Evolutionary conservation across 2,888 invertebrate genomes (phyloP), one percentile per base, ranked within the genome.

Genomic region (Eupithecia inturbata): DNA sequence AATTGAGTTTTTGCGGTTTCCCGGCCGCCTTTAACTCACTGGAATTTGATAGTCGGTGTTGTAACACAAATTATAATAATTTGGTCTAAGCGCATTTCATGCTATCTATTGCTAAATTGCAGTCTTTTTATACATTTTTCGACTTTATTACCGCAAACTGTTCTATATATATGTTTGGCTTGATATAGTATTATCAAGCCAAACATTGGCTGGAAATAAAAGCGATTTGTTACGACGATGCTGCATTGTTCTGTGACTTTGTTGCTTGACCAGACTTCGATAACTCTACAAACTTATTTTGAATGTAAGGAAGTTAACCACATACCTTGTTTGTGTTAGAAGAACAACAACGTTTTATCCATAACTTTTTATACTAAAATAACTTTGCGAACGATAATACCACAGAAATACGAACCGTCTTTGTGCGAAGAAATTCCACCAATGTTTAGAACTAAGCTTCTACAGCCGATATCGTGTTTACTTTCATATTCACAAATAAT

Each of bases 31-130:
- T 78, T 75, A 63, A 70, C 77, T 74, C 73, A 66, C 79, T 79
- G 83, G 80, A 87, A 89, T 89, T 81, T 81, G 84, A 87, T 87
- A 86, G 81, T 81, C 76, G 72, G 83, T 90, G 87, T 88, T 83
- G 83, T 82, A 88, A 90, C 72, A 75, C 75, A 81, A 82, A 82
- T 82, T 81, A 76, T 80, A 79, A 78, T 76, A 79, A 71, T 77
- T 76, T 68, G 76, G 74, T 79, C 70, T 75, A 75, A 73, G 63
- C 26, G 45, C 70, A 67, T 76, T 81, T 73, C n/a, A 71, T 70
- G 63, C 72, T 49, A 33, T 49, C 26, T 49, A 26, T 31, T n/a
- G 22, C 22, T 66, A 41, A 66, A 4, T 64, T 41, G 39, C 26
- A 5, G n/a, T 2, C 14, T 66, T 41, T 66, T 39, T 39, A 39